Evolutionary conservation across 2,797 vertebrate species (phyloP).

Genomic region (Cyclopterus lumpus): DNA sequence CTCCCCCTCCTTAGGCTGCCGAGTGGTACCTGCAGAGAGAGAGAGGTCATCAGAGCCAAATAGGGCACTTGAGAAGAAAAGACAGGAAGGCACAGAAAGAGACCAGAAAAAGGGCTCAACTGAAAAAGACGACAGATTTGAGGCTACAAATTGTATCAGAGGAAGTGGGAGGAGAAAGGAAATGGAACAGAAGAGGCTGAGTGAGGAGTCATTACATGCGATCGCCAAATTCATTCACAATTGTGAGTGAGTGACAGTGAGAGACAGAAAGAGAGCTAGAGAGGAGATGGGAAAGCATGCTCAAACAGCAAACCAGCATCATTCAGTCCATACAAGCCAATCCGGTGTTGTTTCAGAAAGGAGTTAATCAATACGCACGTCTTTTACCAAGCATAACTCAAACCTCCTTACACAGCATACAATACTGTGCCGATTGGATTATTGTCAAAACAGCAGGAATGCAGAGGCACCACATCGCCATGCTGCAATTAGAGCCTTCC

Average conservation of each 20-base stretch:
- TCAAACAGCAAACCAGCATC: constrained; percentile 40
- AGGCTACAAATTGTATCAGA: constrained; percentile 62
- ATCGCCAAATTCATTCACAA: constrained; percentile 74
- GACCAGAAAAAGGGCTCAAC: constrained; percentile 39
- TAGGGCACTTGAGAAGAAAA: constrained; percentile 75
- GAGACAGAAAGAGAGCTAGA: constrained; percentile 36
- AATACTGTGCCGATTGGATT: constrained; percentile 46
- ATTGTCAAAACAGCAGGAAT: constrained; percentile 67
- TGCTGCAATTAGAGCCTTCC: constrained; percentile 71
- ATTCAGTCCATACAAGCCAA: constrained; percentile 54
- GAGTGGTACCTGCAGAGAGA: constrained; percentile 91
- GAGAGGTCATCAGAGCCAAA: constrained; percentile 71
- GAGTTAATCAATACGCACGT: constrained; percentile 58
- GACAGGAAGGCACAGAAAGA: constrained; percentile 70
- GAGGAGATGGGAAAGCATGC: constrained; percentile 24
- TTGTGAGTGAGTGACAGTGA: constrained; percentile 64
- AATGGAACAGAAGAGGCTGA: constrained; percentile 71
- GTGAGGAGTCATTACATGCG: constrained; percentile 65
- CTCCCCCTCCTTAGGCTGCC: constrained; percentile 99
- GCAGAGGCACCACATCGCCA: constrained; percentile 61
- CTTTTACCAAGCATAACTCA: constrained; percentile 61
- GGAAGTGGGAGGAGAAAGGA: constrained; percentile 74
- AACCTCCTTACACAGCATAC: constrained; percentile 54
- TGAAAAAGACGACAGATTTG: constrained; percentile 60
- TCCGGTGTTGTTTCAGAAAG: constrained; percentile 49